phyloP scores from a whole-genome alignment of 1,140 invertebrate genomes.

The Drosophila grimshawi region DNA sequence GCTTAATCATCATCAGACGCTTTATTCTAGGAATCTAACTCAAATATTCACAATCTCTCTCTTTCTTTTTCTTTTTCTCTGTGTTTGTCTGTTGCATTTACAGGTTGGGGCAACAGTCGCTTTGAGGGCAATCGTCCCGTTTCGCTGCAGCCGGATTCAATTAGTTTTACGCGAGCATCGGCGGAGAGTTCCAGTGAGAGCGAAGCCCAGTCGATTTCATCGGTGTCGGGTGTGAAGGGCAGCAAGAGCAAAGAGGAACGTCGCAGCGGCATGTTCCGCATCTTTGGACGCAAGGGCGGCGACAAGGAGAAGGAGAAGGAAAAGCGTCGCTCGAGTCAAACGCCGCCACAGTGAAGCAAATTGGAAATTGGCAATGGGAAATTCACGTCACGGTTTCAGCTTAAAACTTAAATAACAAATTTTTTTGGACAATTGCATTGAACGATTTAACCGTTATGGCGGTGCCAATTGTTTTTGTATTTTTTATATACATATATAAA shows the following conservation, averaged over 20 bases:
- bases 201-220: constrained; percentile 83
- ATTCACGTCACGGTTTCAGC: constrained; percentile 17
- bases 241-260: constrained; percentile 82
- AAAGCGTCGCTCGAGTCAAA: constrained; percentile 78
- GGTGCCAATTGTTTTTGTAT: constrained; percentile 69
- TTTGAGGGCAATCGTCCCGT: constrained; percentile 80
- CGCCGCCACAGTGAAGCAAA: constrained; percentile 68
- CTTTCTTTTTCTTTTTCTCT: not conserved
- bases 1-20: not conserved
- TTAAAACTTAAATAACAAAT: constrained; percentile 33
- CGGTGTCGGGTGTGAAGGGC: constrained; percentile 80
- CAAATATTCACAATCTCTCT: not conserved
- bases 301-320: constrained; percentile 83
- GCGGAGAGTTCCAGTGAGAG: constrained; percentile 84
- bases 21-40: not conserved
- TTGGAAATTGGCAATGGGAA: not conserved
- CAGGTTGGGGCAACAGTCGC: constrained; percentile 82
- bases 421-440: constrained; percentile 29
- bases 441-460: not conserved
- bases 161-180: constrained; percentile 76
- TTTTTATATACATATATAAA: constrained; percentile 69
- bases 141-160: constrained; percentile 80
- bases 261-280: constrained; percentile 83
- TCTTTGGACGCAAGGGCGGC: constrained; percentile 81
- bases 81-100: not conserved